Percentiles rank a stretch among this genome's conserved stretches.
phyloP scores from a whole-genome alignment of 2,888 invertebrate species.

The Ophioninae sp. region DNA sequence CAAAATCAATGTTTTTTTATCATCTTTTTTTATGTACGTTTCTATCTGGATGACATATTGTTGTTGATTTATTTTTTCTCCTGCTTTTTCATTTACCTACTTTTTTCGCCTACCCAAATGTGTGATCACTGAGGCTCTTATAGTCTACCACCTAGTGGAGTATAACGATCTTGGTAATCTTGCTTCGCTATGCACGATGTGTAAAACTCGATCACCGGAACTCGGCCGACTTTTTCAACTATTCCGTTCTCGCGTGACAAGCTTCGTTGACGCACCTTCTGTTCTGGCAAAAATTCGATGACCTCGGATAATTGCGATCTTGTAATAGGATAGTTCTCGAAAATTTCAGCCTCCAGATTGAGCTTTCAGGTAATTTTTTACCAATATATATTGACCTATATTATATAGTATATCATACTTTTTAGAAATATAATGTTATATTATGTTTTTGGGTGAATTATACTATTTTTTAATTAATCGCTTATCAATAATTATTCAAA shows the following conservation, averaged over 20 bases:
- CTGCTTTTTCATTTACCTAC: not conserved
- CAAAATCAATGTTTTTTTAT: conserved; percentile 39
- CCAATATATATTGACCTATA: too few species aligned
- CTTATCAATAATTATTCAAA: too few species aligned
- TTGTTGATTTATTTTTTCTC: conserved; percentile 16
- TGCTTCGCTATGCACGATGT: conserved; percentile 2
- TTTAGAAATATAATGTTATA: too few species aligned
- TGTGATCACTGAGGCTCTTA: conserved; percentile 40
- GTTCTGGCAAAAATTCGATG: too few species aligned
- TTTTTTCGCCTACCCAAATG: conserved; percentile 22
- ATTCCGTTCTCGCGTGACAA: not conserved
- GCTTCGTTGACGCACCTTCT: conserved; percentile 5
- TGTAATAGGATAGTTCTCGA: too few species aligned
- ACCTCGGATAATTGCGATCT: too few species aligned
- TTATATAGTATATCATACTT: too few species aligned
- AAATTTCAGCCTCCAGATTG: too few species aligned
- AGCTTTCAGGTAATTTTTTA: too few species aligned
- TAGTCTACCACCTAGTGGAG: not conserved
- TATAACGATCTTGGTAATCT: conserved; percentile 19
- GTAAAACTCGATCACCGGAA: conserved; percentile 20
- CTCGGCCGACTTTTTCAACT: conserved; percentile 45
- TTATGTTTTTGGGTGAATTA: too few species aligned
- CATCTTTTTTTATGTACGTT: conserved; percentile 44
- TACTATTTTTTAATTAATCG: too few species aligned
- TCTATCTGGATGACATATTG: conserved; percentile 51